Evolutionary conservation across 2,797 vertebrate genomes (phyloP).

Genomic region (Syndactyla subalaris): DNA sequence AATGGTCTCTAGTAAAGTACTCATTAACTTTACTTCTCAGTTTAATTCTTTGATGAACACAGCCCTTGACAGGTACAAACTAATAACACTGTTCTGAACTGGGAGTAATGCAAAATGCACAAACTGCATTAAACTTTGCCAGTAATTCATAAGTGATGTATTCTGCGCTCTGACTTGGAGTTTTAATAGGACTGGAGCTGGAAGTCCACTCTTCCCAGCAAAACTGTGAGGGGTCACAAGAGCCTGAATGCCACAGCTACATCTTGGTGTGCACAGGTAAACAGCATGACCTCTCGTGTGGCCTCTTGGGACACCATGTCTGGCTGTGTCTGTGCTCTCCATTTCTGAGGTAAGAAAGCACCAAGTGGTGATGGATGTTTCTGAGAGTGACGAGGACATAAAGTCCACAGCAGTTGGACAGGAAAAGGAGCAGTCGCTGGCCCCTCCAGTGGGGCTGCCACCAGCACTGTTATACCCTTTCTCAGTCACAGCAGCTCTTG

Average conservation of each 20-base stretch:
- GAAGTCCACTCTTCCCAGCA: background rate
- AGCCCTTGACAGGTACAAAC: background rate
- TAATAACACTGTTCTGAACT: background rate
- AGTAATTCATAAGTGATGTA: background rate
- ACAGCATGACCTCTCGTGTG: background rate
- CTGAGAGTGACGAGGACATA: background rate
- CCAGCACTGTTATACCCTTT: fast-evolving
- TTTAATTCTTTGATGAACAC: background rate
- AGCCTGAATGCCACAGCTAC: background rate
- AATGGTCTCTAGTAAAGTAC: background rate
- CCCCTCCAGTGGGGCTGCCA: background rate
- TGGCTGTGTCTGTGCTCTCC: background rate
- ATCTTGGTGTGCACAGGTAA: background rate
- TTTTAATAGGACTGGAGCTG: background rate
- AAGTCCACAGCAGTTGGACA: background rate
- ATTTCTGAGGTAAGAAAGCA: background rate
- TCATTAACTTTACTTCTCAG: background rate
- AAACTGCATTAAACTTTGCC: background rate
- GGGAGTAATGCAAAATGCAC: background rate
- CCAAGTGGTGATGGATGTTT: background rate
- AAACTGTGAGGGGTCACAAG: background rate
- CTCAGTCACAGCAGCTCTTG: background rate
- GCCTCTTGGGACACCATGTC: background rate
- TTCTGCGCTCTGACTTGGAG: background rate
- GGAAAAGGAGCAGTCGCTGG: background rate